phyloP scores from a whole-genome alignment of 1,140 invertebrate species.

The Sarcophaga bullata region DNA sequence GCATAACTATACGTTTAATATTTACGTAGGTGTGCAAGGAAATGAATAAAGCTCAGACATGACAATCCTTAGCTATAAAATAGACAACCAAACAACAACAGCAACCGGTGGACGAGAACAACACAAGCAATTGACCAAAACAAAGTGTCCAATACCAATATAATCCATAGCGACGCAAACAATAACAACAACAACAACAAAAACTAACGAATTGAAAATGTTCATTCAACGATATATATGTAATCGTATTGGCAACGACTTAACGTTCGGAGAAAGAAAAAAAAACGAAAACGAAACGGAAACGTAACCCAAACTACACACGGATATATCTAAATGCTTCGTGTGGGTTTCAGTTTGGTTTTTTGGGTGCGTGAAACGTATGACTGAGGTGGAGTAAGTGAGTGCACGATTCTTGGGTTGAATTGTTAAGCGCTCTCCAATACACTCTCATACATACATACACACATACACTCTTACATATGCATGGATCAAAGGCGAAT shows the following conservation, averaged over 20 bases:
- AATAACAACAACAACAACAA: background rate
- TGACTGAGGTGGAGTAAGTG: background rate
- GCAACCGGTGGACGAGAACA: background rate
- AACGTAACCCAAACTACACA: background rate
- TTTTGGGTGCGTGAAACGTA: background rate
- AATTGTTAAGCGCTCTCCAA: slow-evolving; percentile 6
- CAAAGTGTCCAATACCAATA: slow-evolving; percentile 26
- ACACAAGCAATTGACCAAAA: slow-evolving; percentile 30
- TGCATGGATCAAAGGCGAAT: background rate
- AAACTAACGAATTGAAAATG: slow-evolving; percentile 21
- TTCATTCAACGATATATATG: background rate
- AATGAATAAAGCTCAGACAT: background rate
- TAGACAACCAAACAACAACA: background rate
- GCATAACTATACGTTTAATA: background rate
- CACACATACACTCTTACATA: background rate
- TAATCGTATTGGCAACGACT: background rate
- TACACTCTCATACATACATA: background rate
- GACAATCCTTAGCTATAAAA: background rate
- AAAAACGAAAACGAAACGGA: background rate
- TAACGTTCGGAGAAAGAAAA: background rate
- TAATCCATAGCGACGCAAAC: slow-evolving; percentile 16
- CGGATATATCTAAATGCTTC: background rate
- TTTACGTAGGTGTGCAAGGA: background rate
- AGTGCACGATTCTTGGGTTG: slow-evolving; percentile 33
- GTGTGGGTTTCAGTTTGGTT: background rate